A percentile compares a stretch with the other conserved stretches of the same genome.
These are phyloP conservation scores for Vanessa tameamea DNA, from an alignment of 1,140 invertebrate species.

Conservation along the genomic window DNA sequence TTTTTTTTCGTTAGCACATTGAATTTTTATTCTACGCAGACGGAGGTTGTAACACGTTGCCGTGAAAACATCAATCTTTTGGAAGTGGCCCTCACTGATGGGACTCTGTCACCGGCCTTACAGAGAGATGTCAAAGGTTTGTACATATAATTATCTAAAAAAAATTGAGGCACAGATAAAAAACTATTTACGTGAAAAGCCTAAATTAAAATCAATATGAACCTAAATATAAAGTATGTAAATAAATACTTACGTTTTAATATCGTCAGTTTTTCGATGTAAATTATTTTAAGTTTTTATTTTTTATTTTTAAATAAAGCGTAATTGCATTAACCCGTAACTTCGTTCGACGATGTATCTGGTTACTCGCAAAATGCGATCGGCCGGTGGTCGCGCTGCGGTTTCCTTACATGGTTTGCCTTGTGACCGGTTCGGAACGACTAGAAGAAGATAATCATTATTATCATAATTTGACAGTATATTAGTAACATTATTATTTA, in stretches of 20 bases:
- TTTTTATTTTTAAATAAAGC: too few relatives aligned
- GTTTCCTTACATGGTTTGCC: conserved; percentile 41
- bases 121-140: conserved; percentile 72
- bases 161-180: neutral
- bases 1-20: conserved; percentile 51
- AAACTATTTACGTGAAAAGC: too few relatives aligned
- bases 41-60: conserved; percentile 72
- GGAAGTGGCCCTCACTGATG: conserved; percentile 65
- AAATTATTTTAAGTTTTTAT: neutral
- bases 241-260: too few relatives aligned
- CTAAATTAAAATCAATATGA: too few relatives aligned
- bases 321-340: too few relatives aligned
- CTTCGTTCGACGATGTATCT: conserved; percentile 39
- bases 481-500: too few relatives aligned
- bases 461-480: too few relatives aligned
- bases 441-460: neutral
- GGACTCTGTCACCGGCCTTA: conserved; percentile 58
- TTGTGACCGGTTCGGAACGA: conserved; percentile 58
- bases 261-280: neutral
- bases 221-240: too few relatives aligned
- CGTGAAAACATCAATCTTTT: conserved; percentile 74
- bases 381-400: conserved; percentile 45
- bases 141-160: conserved; percentile 35
- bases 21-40: conserved; percentile 66
- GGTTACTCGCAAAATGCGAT: conserved; percentile 60